Evolutionary conservation across 2,113 vertebrate genomes (phyloP), one percentile per base, ranked within the genome.

Genomic region (Etia nguti): DNA sequence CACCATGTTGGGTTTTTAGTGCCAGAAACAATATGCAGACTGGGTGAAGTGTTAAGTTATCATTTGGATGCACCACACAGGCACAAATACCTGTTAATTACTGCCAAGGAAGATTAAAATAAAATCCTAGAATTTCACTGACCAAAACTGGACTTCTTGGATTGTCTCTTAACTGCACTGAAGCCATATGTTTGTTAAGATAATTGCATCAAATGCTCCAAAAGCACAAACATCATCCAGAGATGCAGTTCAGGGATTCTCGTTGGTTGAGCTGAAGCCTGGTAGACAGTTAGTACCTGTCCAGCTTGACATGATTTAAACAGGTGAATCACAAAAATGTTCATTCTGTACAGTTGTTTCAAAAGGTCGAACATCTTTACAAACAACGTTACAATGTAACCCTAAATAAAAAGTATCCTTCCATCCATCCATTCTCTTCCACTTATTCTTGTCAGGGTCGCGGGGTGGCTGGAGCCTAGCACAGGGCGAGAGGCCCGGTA

Each of bases 61-160:
- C 10, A 22, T 34, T 65, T 65, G 60, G n/a, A 6, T 65, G 60
- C 60, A 38, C 38, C 60, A 13, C 60, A 65, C 4, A 60, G 57
- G 8, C 29, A 10, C 16, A 31, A 0, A 34, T 60, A 0, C 0
- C 8, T 6, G 26, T 31, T 60, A 60, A 60, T 2, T 60, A 5
- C 24, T 59, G 56, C 24, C 24, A 5, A 60, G 29, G 5, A 60
- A 31, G 26, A 18, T 31, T 18, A 18, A 60, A 2, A 60, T 34
- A 60, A 60, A 60, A 60, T 60, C 29, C 29, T 31, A 18, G 29
- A 18, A 20, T 60, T 60, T 34, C 29, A 1, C 59, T 20, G 29
- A 1, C 59, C 59, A 10, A 18, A 34, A 18, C 10, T 62, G 59
- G 59, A 59, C 26, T 59, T 31, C 26, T 31, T 59, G 15, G 56